Evolutionary conservation across 2,797 vertebrate species (phyloP).

Genomic region (Pygocentrus nattereri): DNA sequence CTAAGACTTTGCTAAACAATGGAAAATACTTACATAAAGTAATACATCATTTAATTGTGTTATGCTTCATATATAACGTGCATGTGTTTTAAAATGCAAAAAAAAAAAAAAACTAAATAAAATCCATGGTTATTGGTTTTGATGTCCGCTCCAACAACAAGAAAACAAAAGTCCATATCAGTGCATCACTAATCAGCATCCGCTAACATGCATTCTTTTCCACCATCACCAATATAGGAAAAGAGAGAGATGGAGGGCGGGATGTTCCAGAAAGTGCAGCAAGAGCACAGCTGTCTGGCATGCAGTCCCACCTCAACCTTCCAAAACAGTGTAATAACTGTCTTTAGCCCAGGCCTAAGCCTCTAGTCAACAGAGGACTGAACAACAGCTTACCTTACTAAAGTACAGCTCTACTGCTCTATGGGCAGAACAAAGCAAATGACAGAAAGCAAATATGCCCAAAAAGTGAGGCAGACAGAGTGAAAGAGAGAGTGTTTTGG

Average conservation of each 20-base stretch:
- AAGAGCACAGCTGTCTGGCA: neutral
- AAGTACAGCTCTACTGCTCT: conserved; percentile 7
- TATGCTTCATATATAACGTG: no score
- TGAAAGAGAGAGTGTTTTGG: neutral
- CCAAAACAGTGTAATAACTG: conserved; percentile 18
- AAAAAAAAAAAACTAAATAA: no score
- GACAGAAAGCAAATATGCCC: neutral
- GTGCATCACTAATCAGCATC: no score
- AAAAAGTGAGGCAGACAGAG: neutral
- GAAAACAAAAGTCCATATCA: no score
- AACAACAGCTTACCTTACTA: neutral
- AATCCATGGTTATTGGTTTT: no score
- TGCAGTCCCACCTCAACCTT: neutral
- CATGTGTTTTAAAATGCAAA: no score
- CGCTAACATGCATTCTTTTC: neutral
- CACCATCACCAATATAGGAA: neutral
- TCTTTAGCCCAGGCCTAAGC: conserved; percentile 10
- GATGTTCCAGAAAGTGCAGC: neutral
- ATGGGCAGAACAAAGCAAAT: neutral
- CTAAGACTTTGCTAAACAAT: no score
- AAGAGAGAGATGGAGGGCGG: neutral
- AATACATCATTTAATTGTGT: no score
- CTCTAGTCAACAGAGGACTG: neutral
- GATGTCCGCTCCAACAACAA: no score
- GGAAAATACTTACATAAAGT: no score